A percentile compares a stretch with the other conserved stretches of the same genome.
Conservation (phyloP, 2,113 vertebrate species). For the Chlorocebus sabaeus region DNA sequence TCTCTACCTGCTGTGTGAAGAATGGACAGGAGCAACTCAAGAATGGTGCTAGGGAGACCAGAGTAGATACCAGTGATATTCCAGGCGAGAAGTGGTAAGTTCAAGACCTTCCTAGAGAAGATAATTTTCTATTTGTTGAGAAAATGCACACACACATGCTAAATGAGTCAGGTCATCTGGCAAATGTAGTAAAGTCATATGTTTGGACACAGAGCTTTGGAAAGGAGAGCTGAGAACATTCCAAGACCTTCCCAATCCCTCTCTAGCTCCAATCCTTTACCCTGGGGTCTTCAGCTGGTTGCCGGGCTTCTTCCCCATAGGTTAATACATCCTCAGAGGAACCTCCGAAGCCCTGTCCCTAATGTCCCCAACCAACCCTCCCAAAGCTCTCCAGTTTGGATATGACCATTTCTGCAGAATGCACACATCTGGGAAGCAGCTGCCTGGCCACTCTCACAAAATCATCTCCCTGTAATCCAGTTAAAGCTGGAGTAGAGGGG, state of each 20-base stretch:
- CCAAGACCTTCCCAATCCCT: not conserved
- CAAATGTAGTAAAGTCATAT: not conserved
- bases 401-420: slow-evolving; percentile 1
- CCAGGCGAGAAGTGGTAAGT: not conserved
- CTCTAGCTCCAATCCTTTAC: not conserved
- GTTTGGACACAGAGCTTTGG: slow-evolving; percentile 10
- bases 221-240: not conserved
- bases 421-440: slow-evolving; percentile 68
- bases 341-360: not conserved
- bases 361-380: not conserved
- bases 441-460: slow-evolving; percentile 51
- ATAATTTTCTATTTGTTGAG: not conserved
- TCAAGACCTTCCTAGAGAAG: not conserved
- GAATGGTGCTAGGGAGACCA: not conserved
- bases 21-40: not conserved
- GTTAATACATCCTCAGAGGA: not conserved
- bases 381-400: not conserved
- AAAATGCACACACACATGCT: not conserved
- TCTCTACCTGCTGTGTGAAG: not conserved
- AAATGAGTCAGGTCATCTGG: slow-evolving; percentile 5
- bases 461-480: not conserved
- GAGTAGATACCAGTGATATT: not conserved
- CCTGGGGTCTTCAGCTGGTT: not conserved
- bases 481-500: slow-evolving; percentile 22
- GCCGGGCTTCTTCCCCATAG: too few relatives aligned